A percentile compares a stretch with the other conserved stretches of the same genome.
Evolutionary conservation across 2,113 vertebrate genomes (phyloP).

Genomic region (Theristicus caerulescens): DNA sequence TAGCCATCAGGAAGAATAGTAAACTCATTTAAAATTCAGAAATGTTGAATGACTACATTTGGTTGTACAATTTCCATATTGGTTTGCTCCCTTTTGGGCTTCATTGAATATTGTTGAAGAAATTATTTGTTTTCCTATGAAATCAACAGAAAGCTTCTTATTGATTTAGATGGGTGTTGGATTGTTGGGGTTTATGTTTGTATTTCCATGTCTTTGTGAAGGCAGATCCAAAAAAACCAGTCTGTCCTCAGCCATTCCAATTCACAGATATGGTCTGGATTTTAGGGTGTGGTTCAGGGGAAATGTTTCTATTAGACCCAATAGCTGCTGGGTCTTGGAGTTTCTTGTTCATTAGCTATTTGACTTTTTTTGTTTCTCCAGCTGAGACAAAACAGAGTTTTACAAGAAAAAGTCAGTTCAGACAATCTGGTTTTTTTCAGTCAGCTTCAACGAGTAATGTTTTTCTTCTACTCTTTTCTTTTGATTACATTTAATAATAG

Average conservation of each 20-base stretch:
- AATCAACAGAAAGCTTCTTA: background rate
- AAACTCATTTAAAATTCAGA: background rate
- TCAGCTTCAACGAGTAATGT: background rate
- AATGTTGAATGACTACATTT: background rate
- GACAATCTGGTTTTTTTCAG: background rate
- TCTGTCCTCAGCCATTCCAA: background rate
- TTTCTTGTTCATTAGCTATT: background rate
- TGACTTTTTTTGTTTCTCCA: background rate
- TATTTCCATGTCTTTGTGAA: background rate
- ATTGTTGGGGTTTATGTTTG: background rate
- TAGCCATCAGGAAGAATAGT: background rate
- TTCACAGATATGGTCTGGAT: background rate
- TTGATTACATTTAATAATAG: background rate
- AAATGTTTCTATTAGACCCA: background rate
- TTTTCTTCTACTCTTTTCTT: background rate
- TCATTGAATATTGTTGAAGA: background rate
- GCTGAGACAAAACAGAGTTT: background rate
- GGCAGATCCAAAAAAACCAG: background rate
- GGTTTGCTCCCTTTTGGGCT: background rate
- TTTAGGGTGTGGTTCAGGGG: background rate
- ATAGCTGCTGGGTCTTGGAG: background rate
- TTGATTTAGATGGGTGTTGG: background rate
- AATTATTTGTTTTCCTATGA: background rate
- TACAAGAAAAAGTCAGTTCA: background rate
- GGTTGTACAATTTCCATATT: background rate